Percentiles rank a stretch among this genome's conserved stretches.
These are phyloP conservation scores for Sphenopsis melanotis DNA, from an alignment of 2,797 vertebrate species.

Conservation along the genomic window DNA sequence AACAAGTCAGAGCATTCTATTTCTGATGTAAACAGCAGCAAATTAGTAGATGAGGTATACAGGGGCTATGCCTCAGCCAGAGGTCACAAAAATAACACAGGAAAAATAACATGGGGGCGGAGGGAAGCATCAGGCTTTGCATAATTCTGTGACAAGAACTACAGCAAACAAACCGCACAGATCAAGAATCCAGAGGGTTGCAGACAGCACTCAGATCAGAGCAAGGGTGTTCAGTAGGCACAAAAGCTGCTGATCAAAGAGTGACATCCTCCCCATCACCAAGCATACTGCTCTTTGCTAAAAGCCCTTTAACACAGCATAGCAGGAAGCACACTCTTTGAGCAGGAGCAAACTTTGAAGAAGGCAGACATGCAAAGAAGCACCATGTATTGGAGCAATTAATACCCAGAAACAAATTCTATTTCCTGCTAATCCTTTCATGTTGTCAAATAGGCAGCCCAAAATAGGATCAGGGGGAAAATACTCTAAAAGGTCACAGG, in stretches of 20 bases:
- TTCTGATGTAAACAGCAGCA: slow-evolving; percentile 11
- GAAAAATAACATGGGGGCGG: neutral
- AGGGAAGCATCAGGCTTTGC: neutral
- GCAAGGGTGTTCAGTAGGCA: neutral
- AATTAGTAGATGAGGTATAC: neutral
- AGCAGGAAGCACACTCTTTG: neutral
- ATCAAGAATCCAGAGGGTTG: neutral
- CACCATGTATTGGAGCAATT: neutral
- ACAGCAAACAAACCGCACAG: slow-evolving; percentile 10
- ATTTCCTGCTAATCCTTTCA: neutral
- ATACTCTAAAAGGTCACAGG: neutral
- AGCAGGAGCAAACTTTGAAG: neutral
- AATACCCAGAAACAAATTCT: neutral
- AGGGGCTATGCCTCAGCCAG: slow-evolving; percentile 6
- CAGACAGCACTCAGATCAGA: neutral
- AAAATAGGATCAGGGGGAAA: neutral
- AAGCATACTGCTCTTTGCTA: accelerated
- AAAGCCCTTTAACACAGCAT: neutral
- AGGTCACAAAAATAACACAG: slow-evolving; percentile 26
- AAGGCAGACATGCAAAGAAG: neutral
- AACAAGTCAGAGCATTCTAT: neutral
- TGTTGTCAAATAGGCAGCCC: neutral
- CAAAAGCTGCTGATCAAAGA: slow-evolving; percentile 42
- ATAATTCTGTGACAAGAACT: slow-evolving; percentile 16
- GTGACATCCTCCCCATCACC: neutral